A percentile compares a stretch with the other conserved stretches of the same genome.
phyloP scores from a whole-genome alignment of 2,113 vertebrate species.

The Myiozetetes cayanensis region DNA sequence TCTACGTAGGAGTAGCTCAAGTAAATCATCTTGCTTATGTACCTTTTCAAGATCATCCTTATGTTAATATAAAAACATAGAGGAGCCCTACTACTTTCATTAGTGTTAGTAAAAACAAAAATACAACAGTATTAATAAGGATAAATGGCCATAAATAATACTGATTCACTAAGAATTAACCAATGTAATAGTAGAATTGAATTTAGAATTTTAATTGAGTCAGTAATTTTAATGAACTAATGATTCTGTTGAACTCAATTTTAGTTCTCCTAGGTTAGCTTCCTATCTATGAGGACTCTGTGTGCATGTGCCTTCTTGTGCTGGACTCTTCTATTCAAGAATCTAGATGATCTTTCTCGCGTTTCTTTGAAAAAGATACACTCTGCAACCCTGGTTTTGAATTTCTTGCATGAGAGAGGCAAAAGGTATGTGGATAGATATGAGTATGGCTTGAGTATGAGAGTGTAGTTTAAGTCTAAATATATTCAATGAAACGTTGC shows the following conservation, averaged over 20 bases:
- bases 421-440: not conserved
- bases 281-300: not conserved
- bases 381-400: not conserved
- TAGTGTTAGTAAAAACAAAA: not conserved
- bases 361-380: not conserved
- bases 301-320: not conserved
- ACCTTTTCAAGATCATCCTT: not conserved
- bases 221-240: not conserved
- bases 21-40: not conserved
- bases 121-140: not conserved
- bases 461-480: not conserved
- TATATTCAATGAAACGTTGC: not conserved
- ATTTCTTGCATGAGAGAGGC: rapidly evolving
- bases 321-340: not conserved
- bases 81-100: not conserved
- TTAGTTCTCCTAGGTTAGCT: not conserved
- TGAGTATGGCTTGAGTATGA: not conserved
- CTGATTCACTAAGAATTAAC: not conserved
- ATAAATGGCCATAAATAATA: not conserved
- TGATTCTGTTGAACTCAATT: not conserved
- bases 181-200: not conserved
- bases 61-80: not conserved
- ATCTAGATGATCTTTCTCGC: not conserved
- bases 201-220: not conserved
- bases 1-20: not conserved